Percentiles rank a stretch among this genome's conserved stretches.
Evolutionary conservation across 1,140 invertebrate genomes (phyloP).

Genomic region (Orussus abietinus): DNA sequence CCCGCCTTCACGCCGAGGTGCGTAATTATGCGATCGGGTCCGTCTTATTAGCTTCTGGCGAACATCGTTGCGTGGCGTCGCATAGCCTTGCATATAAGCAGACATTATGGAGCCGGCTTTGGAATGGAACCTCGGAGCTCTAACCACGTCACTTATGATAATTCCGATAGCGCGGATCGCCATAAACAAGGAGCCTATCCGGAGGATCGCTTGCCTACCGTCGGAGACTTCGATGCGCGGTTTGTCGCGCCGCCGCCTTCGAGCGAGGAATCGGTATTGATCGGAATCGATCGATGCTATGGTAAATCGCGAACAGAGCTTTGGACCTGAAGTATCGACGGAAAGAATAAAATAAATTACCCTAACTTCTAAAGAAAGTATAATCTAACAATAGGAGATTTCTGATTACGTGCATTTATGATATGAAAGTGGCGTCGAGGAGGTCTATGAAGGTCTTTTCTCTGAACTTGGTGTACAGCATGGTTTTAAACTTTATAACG

Average conservation of each 20-base stretch:
- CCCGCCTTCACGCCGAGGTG: conserved; percentile 1
- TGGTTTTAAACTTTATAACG: too few relatives aligned
- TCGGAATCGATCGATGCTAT: neutral
- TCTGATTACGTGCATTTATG: too few relatives aligned
- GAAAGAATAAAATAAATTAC: too few relatives aligned
- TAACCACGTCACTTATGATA: conserved; percentile 1
- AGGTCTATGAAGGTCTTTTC: too few relatives aligned
- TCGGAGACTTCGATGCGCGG: neutral
- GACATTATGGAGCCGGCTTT: neutral
- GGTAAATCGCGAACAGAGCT: neutral
- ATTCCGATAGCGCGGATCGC: neutral
- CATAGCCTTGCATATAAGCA: neutral
- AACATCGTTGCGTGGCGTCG: neutral
- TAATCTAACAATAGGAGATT: too few relatives aligned
- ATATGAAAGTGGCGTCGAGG: too few relatives aligned
- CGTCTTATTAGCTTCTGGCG: neutral
- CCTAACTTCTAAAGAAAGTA: too few relatives aligned
- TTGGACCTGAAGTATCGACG: too few relatives aligned
- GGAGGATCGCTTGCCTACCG: too few relatives aligned
- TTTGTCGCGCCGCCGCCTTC: neutral
- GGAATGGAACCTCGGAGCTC: too few relatives aligned
- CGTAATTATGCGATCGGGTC: conserved; percentile 1
- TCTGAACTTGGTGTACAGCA: too few relatives aligned
- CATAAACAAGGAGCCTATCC: neutral
- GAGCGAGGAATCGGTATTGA: neutral